phyloP scores from a whole-genome alignment of 2,888 invertebrate genomes.

The Melieria omissa region DNA sequence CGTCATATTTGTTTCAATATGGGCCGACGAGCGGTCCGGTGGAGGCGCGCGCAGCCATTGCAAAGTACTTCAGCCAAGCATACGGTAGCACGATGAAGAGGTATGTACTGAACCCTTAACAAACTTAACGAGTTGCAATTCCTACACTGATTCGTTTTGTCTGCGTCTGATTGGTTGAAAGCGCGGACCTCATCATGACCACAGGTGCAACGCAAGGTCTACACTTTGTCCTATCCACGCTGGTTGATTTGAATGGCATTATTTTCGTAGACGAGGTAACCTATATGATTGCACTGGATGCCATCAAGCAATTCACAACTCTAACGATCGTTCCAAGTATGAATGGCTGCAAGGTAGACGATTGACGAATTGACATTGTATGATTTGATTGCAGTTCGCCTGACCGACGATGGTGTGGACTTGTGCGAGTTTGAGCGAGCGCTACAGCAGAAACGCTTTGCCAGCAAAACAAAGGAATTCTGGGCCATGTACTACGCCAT shows the following conservation, averaged over 20 bases:
- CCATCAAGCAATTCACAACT: slow-evolving; percentile 70
- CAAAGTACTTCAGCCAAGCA: slow-evolving; percentile 66
- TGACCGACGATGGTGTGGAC: slow-evolving; percentile 70
- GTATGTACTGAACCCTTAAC: slow-evolving; percentile 46
- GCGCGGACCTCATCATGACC: slow-evolving; percentile 70
- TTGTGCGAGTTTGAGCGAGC: slow-evolving; percentile 67
- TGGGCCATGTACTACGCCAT: slow-evolving; percentile 72
- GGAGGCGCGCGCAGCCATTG: slow-evolving; percentile 67
- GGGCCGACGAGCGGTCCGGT: slow-evolving; percentile 69
- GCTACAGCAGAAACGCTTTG: slow-evolving; percentile 59
- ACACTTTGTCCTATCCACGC: slow-evolving; percentile 69
- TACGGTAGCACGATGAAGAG: slow-evolving; percentile 67
- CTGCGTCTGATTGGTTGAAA: slow-evolving; percentile 50
- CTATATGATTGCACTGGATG: slow-evolving; percentile 72
- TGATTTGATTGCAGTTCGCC: slow-evolving; percentile 65
- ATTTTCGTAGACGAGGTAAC: slow-evolving; percentile 75
- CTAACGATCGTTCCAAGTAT: slow-evolving; percentile 69
- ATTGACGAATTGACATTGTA: slow-evolving; percentile 3
- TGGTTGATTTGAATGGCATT: slow-evolving; percentile 69
- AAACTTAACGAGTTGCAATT: slow-evolving; percentile 15
- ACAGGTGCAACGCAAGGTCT: slow-evolving; percentile 74
- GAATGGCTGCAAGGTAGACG: not conserved
- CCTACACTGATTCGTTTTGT: slow-evolving; percentile 30
- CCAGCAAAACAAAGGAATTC: slow-evolving; percentile 66
- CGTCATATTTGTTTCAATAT: slow-evolving; percentile 69